Base-by-base conservation (phyloP, 2,888 invertebrate species). In the Lutraria lutraria region DNA sequence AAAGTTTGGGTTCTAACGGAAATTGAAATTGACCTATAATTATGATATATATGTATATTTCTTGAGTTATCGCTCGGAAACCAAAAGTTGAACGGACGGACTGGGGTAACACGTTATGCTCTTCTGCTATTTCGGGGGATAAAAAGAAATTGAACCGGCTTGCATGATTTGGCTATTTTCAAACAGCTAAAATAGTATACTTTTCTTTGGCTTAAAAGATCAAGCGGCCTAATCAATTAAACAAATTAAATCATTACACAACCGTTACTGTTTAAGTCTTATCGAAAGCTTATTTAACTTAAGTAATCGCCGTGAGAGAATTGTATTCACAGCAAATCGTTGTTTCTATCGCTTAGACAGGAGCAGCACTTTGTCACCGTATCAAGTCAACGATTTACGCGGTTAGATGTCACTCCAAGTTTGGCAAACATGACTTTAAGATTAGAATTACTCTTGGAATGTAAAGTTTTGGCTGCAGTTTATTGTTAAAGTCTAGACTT, bases 271-370 rank as follows among this genome's bases (percentile, higher is more conserved):
- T 31, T 31, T 76, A 13, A 76, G 34, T 15, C 76, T 76, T 76
- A 34, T 31, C 31, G 15, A 76, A 76, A 34, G 76, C 31, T 76
- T 76, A 76, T 76, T 31, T 76, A 76, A 76, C 76, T 76, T 76
- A 2, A 16, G 15, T 31, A 76, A 76, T 76, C 76, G 34, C 76
- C 76, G 76, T 76, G 76, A 76, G 76, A 76, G 76, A 76, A 34
- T n/a, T 63, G 10, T 25, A 56, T 25, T 31, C 4, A 34, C 31
- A 31, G 19, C 15, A 31, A 19, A 13, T 13, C 34, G 12, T 76
- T 76, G 25, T 34, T 76, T 19, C 31, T 25, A 31, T 34, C 16
- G 31, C 76, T 76, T 31, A 31, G 76, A 76, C 76, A 76, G 63
- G 63, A n/a, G 25, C 12, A 8, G 63, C 12, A 68, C 25, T 68